Percentiles rank a stretch among this genome's conserved stretches.
phyloP scores from a whole-genome alignment of 2,797 vertebrate genomes.

The Xiphophorus birchmanni region DNA sequence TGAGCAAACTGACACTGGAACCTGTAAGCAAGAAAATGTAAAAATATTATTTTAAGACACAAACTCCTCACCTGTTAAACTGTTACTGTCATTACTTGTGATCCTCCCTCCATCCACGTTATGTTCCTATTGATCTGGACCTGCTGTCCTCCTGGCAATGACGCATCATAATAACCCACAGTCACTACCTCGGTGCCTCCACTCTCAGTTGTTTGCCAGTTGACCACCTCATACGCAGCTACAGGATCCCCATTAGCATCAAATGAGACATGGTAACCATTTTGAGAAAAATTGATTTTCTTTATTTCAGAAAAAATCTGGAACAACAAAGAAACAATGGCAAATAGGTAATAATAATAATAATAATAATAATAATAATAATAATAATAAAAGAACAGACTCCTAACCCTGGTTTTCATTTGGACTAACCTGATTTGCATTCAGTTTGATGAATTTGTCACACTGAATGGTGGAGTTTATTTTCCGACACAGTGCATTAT shows the following conservation, averaged over 20 bases:
- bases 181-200: constrained; percentile 32
- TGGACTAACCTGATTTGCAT: constrained; percentile 58
- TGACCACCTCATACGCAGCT: constrained; percentile 78
- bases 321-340: background rate
- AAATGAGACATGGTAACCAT: constrained; percentile 74
- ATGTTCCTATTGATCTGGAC: constrained; percentile 61
- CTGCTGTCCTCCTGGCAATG: constrained; percentile 56
- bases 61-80: constrained; percentile 10
- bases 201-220: constrained; percentile 71
- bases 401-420: background rate
- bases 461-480: constrained; percentile 42
- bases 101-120: constrained; percentile 56
- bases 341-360: background rate
- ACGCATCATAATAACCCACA: constrained; percentile 63
- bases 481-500: constrained; percentile 60
- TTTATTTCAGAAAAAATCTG: background rate
- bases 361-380: too few relatives aligned
- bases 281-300: constrained; percentile 16
- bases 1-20: constrained; percentile 73
- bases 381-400: too few relatives aligned
- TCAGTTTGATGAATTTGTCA: constrained; percentile 48
- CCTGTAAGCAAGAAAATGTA: constrained; percentile 42
- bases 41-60: background rate
- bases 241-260: constrained; percentile 62
- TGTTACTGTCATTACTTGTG: constrained; percentile 35